A percentile compares a stretch with the other conserved stretches of the same genome.
Conservation (phyloP, 2,888 invertebrate species). For the Epicampocera succincta region DNA sequence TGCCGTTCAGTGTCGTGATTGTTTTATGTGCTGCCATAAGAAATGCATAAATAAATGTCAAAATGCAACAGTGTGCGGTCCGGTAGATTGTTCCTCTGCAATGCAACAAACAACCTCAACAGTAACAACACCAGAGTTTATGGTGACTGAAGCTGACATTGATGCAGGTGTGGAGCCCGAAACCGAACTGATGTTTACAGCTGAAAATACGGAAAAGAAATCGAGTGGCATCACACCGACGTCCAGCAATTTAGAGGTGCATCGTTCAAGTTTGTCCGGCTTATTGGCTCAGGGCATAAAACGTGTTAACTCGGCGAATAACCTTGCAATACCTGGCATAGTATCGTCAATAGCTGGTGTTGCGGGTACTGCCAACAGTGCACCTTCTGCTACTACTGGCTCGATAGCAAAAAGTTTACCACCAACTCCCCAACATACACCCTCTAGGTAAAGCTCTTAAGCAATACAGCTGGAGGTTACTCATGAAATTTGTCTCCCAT, state of each 20-base stretch:
- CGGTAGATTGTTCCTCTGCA: conserved; percentile 78
- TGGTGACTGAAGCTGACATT: conserved; percentile 81
- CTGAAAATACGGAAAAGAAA: conserved; percentile 60
- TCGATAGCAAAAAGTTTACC: conserved; percentile 85
- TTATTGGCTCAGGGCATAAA: conserved; percentile 84
- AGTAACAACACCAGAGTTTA: conserved; percentile 81
- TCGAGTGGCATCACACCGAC: conserved; percentile 24
- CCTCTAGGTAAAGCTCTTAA: conserved; percentile 82
- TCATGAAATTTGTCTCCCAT: not conserved
- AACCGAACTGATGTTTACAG: conserved; percentile 51
- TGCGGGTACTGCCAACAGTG: conserved; percentile 38
- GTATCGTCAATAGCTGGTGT: conserved; percentile 81
- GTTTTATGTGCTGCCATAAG: conserved; percentile 96
- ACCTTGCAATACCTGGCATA: conserved; percentile 85
- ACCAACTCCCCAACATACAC: conserved; percentile 89
- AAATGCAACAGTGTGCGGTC: conserved; percentile 85
- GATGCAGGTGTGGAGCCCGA: conserved; percentile 71
- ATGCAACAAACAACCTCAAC: conserved; percentile 75
- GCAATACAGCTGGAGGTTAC: no score
- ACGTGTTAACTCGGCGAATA: conserved; percentile 87
- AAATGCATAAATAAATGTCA: conserved; percentile 96
- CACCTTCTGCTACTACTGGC: conserved; percentile 31
- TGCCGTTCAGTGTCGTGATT: conserved; percentile 94
- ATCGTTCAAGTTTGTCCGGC: conserved; percentile 81
- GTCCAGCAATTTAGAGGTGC: conserved; percentile 73